A percentile compares a stretch with the other conserved stretches of the same genome.
These are phyloP conservation scores for Xenopus borealis DNA, from an alignment of 2,113 vertebrate genomes.

Conservation along the genomic window DNA sequence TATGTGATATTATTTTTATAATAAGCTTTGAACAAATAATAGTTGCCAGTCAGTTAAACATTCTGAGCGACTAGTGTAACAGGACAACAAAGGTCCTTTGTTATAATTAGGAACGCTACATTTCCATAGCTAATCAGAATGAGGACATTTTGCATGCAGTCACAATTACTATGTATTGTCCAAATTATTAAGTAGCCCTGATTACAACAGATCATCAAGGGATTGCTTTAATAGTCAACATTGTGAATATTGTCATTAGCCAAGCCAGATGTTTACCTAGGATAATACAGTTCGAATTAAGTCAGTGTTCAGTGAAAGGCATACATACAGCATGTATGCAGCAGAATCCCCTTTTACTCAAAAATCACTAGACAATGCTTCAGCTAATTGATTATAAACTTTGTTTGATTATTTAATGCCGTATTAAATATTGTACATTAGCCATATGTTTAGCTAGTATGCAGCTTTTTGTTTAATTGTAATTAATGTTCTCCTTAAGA, in stretches of 20 bases:
- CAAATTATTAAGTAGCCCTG: constrained; percentile 39
- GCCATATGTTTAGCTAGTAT: background rate
- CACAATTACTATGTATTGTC: constrained; percentile 38
- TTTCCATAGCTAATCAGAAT: constrained; percentile 9
- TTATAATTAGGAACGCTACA: constrained; percentile 38
- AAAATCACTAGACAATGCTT: constrained; percentile 14
- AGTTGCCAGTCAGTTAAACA: constrained; percentile 6
- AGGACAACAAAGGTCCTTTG: constrained; percentile 30
- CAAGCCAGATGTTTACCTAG: constrained; percentile 39
- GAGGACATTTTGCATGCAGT: constrained; percentile 31
- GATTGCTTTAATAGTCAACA: constrained; percentile 30
- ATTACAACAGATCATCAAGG: constrained; percentile 30
- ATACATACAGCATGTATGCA: constrained; percentile 39
- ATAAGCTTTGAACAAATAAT: background rate
- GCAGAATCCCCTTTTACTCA: constrained; percentile 13
- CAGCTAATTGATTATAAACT: constrained; percentile 5
- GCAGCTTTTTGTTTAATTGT: background rate
- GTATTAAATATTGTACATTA: background rate
- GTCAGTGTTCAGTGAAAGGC: constrained; percentile 20
- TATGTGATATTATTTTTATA: too few relatives aligned
- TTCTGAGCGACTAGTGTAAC: constrained; percentile 14
- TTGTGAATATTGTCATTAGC: constrained; percentile 44
- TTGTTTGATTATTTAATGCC: background rate
- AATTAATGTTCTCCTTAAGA: too few relatives aligned
- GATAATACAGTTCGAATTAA: constrained; percentile 30